Base-by-base conservation (phyloP, 2,888 invertebrate genomes). In the Hirtodrosophila histrioides region DNA sequence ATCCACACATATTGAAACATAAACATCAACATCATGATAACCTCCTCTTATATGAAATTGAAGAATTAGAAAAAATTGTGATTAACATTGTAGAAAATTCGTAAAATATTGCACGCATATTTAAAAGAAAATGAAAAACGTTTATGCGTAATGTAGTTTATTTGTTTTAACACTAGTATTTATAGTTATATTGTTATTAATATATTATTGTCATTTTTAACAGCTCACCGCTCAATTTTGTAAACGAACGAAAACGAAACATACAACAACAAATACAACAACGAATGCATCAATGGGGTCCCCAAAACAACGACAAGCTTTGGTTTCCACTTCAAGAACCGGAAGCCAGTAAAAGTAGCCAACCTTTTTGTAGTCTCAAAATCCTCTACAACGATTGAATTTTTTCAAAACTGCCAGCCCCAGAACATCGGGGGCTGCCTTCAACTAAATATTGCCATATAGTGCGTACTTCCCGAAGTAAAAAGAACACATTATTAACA, bases 181-280 rank as follows among this genome's bases (percentile, higher is more conserved):
- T n/a, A 35, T 6, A 6, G 3, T 51, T 37, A 6, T 2, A 24
- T 33, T 54, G 27, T 54, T 24, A 40, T 44, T 66, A 46, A 51
- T 54, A 10, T 3, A 27, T 23, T 54, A 10, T 8, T 23, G 17
- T 40, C 5, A 43, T 40, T 39, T 53, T 24, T 31, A 50, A 62
- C 72, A 89, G 89, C 89, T 71, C 89, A 87, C 75, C 89, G 89
- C 82, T 85, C 85, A 69, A 81, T 88, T 81, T 75, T 82, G 80
- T 89, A 88, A 87, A 84, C 76, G 75, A 79, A 78, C 86, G 83
- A 78, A 77, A 84, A 82, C 81, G 76, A 78, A 80, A 65, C 66
- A 61, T 61, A 51, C 51, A 73, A 64, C 61, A 69, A 57, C 62
- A 63, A 77, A 53, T 54, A 66, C 58, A 63, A 77, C 64, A 60